Conservation (phyloP, 2,797 vertebrate species). For the Picus viridis region DNA sequence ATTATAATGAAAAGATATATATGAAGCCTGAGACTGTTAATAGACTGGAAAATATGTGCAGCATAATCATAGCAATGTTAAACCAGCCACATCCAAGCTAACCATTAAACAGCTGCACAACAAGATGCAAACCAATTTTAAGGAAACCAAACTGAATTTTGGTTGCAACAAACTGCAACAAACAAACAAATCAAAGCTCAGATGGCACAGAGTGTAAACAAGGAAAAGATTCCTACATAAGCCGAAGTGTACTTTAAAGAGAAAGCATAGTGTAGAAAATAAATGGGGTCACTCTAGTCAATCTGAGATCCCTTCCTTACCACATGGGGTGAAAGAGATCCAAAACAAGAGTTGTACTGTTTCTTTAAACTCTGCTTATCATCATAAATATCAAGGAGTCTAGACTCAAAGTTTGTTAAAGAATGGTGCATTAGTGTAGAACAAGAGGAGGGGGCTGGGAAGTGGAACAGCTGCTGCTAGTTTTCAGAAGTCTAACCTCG, state of each 20-base stretch:
- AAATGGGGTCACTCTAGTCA: background rate
- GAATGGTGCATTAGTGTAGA: background rate
- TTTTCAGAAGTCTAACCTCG: background rate
- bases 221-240: background rate
- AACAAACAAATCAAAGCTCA: background rate
- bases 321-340: background rate
- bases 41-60: rapidly evolving
- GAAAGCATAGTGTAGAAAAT: background rate
- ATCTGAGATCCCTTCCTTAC: background rate
- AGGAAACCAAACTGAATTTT: background rate
- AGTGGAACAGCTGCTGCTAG: rapidly evolving
- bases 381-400: background rate
- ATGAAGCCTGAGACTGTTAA: background rate
- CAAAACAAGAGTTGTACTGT: background rate
- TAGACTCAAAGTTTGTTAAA: background rate
- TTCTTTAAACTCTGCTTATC: background rate
- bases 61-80: background rate
- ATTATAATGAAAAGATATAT: background rate
- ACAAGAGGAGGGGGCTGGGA: background rate
- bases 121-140: background rate
- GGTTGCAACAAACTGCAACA: too few relatives aligned
- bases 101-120: background rate
- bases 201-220: background rate
- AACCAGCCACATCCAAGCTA: background rate
- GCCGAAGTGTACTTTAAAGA: background rate